phyloP scores from a whole-genome alignment of 2,797 vertebrate species.

The Tachyglossus aculeatus region DNA sequence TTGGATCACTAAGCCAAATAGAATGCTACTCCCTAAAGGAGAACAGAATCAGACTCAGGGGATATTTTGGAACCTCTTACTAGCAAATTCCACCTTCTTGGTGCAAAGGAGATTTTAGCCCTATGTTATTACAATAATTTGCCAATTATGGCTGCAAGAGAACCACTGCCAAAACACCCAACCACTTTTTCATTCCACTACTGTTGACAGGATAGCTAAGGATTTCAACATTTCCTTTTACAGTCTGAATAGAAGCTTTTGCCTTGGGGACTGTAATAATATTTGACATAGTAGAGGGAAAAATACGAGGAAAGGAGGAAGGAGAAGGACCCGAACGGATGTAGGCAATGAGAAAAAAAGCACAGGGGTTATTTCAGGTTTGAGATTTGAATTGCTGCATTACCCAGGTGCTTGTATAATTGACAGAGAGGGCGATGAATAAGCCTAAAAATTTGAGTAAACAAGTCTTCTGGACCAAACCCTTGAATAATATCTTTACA shows the following conservation, averaged over 20 bases:
- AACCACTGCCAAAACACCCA: slow-evolving; percentile 55
- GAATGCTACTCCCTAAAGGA: slow-evolving; percentile 63
- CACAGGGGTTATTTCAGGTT: slow-evolving; percentile 17
- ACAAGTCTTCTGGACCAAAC: neutral
- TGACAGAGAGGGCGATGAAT: neutral
- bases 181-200: slow-evolving; percentile 66
- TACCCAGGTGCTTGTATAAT: neutral
- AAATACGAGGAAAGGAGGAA: neutral
- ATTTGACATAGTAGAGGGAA: slow-evolving; percentile 18
- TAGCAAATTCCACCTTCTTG: slow-evolving; percentile 65
- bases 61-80: slow-evolving; percentile 58
- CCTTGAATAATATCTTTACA: neutral
- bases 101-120: slow-evolving; percentile 39
- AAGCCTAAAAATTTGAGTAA: neutral
- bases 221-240: slow-evolving; percentile 67
- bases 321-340: slow-evolving; percentile 14
- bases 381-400: slow-evolving; percentile 25
- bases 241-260: slow-evolving; percentile 55
- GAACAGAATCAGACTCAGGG: slow-evolving; percentile 49
- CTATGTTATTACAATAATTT: slow-evolving; percentile 54
- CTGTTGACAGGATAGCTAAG: slow-evolving; percentile 61
- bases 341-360: slow-evolving; percentile 17
- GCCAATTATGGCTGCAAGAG: slow-evolving; percentile 63
- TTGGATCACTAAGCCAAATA: slow-evolving; percentile 44
- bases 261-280: slow-evolving; percentile 57